Evolutionary conservation across 2,797 vertebrate species (phyloP), one percentile per base, ranked within the genome.

Genomic region (Callimico goeldii): DNA sequence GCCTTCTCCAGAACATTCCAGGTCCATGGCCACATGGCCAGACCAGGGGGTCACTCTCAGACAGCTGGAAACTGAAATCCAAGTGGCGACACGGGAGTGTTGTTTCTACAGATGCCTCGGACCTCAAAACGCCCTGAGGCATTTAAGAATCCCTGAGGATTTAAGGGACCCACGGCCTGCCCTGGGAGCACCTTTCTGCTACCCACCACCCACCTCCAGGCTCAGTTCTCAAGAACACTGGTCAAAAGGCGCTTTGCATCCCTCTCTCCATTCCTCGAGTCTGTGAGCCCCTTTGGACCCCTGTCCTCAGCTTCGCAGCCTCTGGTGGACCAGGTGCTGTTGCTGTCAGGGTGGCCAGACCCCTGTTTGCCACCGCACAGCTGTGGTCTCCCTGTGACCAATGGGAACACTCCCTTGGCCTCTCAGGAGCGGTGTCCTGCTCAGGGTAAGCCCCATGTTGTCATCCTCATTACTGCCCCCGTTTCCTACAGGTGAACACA

Each of bases 291-390:
- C 73, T 4, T 2, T 2, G 6, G 64, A n/a, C n/a, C 22, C 6
- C 13, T 5, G 1, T 36, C 28, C 26, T 55, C 0, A 0, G 4
- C 26, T 43, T 17, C 5, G 8, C 83, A 10, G 41, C 64, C 5
- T 22, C 82, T n/a, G 5, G 28, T 1, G 24, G n/a, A n/a, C 2
- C 2, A 5, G 24, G 22, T 22, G n/a, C 14, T 2, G 3, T 10
- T 7, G n/a, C 20, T 8, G 22, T 3, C 28, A 9, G 46, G 15
- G 5, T 1, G 12, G 24, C 28, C n/a, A 8, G 1, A 1, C 0
- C 5, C 33, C 43, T 6, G 0, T 15, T 1, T 0, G 2, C 14
- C 19, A 8, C 7, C 20, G 1, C 39, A 2, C 0, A 15, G 2
- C 36, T 12, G 28, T 12, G 17, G 0, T 5, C 72, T 30, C 22